These are phyloP conservation scores for Zaprionus ornatus DNA, from an alignment of 1,140 invertebrate species.

Conservation along the genomic window DNA sequence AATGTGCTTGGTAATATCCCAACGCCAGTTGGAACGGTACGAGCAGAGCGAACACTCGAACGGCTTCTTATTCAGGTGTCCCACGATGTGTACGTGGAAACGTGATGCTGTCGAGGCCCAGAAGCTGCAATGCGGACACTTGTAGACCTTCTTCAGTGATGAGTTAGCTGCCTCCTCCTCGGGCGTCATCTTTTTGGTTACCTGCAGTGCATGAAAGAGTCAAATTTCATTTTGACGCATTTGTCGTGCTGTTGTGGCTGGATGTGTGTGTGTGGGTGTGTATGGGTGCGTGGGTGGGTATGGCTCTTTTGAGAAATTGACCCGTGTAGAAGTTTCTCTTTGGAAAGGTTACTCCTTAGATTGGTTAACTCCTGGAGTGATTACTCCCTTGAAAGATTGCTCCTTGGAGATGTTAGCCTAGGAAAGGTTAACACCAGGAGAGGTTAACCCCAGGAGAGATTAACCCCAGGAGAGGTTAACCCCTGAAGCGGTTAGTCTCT, in stretches of 20 bases:
- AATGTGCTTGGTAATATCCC: constrained; percentile 98
- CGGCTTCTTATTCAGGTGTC: constrained; percentile 95
- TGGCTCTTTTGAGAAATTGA: no score
- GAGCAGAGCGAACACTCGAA: constrained; percentile 97
- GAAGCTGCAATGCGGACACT: constrained; percentile 95
- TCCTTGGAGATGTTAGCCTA: no score
- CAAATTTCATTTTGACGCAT: constrained; percentile 84
- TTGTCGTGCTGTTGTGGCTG: constrained; percentile 53
- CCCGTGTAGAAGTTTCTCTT: no score
- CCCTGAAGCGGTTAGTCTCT: no score
- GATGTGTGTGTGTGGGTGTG: background rate
- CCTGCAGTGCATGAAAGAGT: constrained; percentile 83
- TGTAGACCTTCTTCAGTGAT: constrained; percentile 89
- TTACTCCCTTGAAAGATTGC: no score
- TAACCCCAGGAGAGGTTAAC: no score
- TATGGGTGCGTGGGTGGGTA: background rate
- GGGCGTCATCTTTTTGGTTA: constrained; percentile 84
- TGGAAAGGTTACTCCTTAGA: no score
- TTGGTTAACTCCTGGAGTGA: no score
- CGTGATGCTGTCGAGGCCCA: constrained; percentile 95
- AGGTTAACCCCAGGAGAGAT: no score
- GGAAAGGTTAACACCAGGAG: no score
- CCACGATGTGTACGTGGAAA: constrained; percentile 96
- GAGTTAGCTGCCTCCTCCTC: constrained; percentile 83
- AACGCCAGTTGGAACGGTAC: constrained; percentile 96